phyloP scores from a whole-genome alignment of 2,797 vertebrate genomes.

The Alfaro cultratus region DNA sequence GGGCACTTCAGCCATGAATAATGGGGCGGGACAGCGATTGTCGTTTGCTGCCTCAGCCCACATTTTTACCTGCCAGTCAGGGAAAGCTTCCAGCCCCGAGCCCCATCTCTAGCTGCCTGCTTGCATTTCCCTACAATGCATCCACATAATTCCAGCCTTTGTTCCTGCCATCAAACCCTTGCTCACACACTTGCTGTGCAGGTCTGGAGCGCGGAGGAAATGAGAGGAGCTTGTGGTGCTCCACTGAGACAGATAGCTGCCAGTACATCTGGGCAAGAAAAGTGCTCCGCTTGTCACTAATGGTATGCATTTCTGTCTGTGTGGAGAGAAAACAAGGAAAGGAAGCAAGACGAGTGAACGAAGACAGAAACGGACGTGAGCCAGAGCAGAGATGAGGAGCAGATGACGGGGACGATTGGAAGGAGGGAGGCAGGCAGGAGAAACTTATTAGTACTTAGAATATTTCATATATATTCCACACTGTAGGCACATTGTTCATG shows the following conservation, averaged over 20 bases:
- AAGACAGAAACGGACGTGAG: constrained; percentile 6
- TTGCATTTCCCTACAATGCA: constrained; percentile 13
- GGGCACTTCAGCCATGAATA: constrained; percentile 5
- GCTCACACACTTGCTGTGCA: constrained; percentile 10
- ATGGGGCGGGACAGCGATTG: constrained; percentile 1
- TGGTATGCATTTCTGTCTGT: constrained; percentile 27
- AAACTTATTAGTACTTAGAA: constrained; percentile 11
- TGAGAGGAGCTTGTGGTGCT: constrained; percentile 37
- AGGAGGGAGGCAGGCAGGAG: neutral
- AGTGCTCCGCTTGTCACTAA: constrained; percentile 53
- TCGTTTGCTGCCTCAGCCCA: neutral
- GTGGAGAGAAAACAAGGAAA: constrained; percentile 2
- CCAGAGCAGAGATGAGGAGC: neutral
- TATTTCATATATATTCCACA: constrained; percentile 21
- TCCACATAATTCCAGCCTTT: constrained; percentile 7
- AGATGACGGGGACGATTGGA: neutral
- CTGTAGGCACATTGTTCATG: constrained; percentile 19
- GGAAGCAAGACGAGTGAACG: neutral
- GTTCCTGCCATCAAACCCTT: constrained; percentile 10
- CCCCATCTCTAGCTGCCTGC: constrained; percentile 4
- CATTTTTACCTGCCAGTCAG: constrained; percentile 9
- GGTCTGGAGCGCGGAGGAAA: constrained; percentile 1
- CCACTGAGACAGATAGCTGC: constrained; percentile 49
- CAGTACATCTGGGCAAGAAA: constrained; percentile 60
- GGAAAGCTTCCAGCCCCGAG: neutral